Evolutionary conservation across 1,140 invertebrate genomes (phyloP).

Genomic region (Hylyphantes graminicola): DNA sequence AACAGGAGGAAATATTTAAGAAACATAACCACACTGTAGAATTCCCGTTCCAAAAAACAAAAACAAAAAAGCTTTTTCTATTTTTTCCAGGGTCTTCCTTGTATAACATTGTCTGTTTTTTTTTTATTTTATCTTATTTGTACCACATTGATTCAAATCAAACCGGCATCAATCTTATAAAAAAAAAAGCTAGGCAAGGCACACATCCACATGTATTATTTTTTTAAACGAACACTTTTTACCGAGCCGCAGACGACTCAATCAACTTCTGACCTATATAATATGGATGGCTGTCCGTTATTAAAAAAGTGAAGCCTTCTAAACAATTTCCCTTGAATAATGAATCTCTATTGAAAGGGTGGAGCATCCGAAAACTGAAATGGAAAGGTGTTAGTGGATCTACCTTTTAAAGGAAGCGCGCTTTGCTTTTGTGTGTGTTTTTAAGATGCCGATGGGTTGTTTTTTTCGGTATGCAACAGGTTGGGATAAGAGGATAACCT

Average conservation of each 20-base stretch:
- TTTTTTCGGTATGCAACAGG: not conserved
- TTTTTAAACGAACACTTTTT: conserved; percentile 28
- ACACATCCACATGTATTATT: not conserved
- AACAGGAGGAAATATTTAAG: no score
- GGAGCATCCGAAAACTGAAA: conserved; percentile 34
- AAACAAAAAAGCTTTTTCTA: no score
- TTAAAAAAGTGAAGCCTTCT: conserved; percentile 5
- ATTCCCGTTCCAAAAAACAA: no score
- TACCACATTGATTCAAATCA: no score
- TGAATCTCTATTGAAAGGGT: conserved; percentile 38
- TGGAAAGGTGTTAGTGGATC: conserved; percentile 35
- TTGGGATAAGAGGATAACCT: conserved; percentile 2
- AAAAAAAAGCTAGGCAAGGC: no score
- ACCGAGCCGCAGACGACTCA: conserved; percentile 40
- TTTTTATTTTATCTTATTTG: no score
- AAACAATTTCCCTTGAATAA: not conserved
- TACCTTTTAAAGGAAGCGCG: conserved; percentile 1
- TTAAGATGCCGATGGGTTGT: not conserved
- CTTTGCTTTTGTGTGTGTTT: not conserved
- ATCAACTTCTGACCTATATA: conserved; percentile 54
- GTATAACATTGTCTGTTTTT: no score
- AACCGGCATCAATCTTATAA: no score
- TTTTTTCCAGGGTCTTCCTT: no score
- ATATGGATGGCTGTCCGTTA: not conserved
- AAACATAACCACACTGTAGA: no score